Percentiles rank a stretch among this genome's conserved stretches.
phyloP scores from a whole-genome alignment of 2,113 vertebrate species.

The Lepus timidus region DNA sequence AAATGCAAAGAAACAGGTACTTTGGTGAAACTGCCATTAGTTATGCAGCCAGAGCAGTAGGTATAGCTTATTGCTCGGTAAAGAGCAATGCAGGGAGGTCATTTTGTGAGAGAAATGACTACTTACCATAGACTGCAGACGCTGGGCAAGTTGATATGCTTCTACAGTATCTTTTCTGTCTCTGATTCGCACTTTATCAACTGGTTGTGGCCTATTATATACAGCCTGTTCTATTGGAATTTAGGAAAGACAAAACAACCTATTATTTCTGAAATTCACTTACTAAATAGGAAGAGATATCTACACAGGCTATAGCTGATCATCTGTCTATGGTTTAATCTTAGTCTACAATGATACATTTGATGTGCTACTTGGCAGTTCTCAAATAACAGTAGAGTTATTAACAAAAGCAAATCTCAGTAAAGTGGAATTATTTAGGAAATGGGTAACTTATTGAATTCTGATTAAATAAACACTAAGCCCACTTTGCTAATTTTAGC shows the following conservation, averaged over 20 bases:
- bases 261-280: constrained; percentile 28
- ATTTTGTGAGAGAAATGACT: not conserved
- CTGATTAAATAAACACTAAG: constrained; percentile 46
- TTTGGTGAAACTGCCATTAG: not conserved
- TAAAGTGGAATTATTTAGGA: constrained; percentile 36
- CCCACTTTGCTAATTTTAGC: not conserved
- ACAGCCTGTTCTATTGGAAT: constrained; percentile 93
- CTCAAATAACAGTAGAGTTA: constrained; percentile 12
- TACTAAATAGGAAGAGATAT: constrained; percentile 27
- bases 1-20: not conserved
- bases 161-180: constrained; percentile 93
- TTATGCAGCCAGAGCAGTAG: not conserved
- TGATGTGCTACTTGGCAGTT: not conserved
- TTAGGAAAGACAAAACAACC: constrained; percentile 44
- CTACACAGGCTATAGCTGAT: not conserved
- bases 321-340: not conserved
- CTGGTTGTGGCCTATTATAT: constrained; percentile 93
- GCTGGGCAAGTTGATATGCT: constrained; percentile 95
- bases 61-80: not conserved
- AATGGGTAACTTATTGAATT: constrained; percentile 1
- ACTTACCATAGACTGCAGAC: constrained; percentile 96
- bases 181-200: constrained; percentile 91
- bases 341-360: constrained; percentile 7
- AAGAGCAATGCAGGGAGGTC: not conserved
- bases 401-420: not conserved